Base-by-base conservation (phyloP, 2,888 invertebrate species). In the Sympetrum striolatum region DNA sequence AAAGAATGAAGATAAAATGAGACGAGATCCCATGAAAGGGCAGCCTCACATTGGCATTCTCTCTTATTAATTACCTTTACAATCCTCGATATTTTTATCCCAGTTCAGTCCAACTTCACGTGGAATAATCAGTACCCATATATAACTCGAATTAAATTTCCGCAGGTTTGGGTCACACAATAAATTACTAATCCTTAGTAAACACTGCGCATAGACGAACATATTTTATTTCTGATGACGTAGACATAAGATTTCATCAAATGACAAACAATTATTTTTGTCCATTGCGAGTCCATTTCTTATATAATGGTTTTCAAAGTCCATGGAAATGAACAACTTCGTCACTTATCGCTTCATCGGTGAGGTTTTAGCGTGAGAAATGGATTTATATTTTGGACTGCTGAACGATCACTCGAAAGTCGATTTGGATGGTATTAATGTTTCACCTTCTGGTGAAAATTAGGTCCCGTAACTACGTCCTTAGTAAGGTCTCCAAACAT, bases 161-260 rank as follows among this genome's bases (percentile, higher is more conserved):
- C 15, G 53, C 53, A 53, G 53, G 53, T 18, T 44, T 6, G 44
- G 44, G 44, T 53, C 53, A 18, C 82, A 82, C 31, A 86, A 86
- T 60, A 60, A 86, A 58, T 22, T 39, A 86, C 86, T 60, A 60
- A 37, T 37, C 22, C 60, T 60, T 86, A 86, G 60, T 35, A 86
- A 86, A 86, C 86, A 60, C 86, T 35, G 86, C 60, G 86, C 86
- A 64, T 86, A 86, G 86, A 86, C 86, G 86, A 86, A 48, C 86
- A 64, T 48, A 64, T 64, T 86, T 86, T 86, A 86, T 86, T 86
- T 86, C 37, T 48, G 53, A 35, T 86, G 37, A 60, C 25, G 31
- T 60, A 86, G 64, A 60, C 82, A 82, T 82, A 58, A 82, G 37
- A 86, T 86, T 86, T 60, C 86, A 86, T 86, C 86, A 39, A 86